Percentiles rank a stretch among this genome's conserved stretches.
These are phyloP conservation scores for Potorous gilbertii DNA, from an alignment of 2,797 vertebrate genomes.

Conservation along the genomic window DNA sequence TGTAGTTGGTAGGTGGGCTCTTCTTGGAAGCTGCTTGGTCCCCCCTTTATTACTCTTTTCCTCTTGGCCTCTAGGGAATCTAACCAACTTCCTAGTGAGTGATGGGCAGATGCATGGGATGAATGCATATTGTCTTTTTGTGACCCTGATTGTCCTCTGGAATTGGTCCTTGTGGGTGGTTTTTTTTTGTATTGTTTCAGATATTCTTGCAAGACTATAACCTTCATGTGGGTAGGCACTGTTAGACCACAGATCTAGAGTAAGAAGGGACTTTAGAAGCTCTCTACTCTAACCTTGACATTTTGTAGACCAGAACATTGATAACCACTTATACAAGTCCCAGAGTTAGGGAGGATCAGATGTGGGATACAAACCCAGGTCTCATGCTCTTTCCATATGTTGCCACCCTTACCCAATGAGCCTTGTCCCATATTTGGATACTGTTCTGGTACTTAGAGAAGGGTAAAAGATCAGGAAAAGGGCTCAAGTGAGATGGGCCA, in stretches of 20 bases:
- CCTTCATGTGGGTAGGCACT: neutral
- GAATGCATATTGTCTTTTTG: too few species aligned
- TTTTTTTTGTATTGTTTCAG: too few species aligned
- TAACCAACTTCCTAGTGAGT: too few species aligned
- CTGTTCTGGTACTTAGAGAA: neutral
- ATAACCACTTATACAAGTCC: neutral
- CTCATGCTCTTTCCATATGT: neutral
- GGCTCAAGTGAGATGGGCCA: neutral
- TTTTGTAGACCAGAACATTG: slow-evolving; percentile 19
- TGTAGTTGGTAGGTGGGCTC: too few species aligned
- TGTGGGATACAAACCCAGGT: neutral
- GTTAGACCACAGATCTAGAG: neutral
- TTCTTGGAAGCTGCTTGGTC: too few species aligned
- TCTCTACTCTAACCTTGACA: neutral
- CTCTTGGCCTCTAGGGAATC: too few species aligned
- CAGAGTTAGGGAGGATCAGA: neutral
- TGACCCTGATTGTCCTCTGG: too few species aligned
- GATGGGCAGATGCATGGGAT: too few species aligned
- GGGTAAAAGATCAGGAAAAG: neutral
- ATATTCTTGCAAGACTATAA: too few species aligned
- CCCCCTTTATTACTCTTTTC: too few species aligned
- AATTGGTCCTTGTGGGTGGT: too few species aligned
- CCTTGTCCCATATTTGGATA: neutral
- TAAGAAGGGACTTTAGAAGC: neutral
- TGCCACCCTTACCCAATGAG: neutral